Base-by-base conservation (phyloP, 2,888 invertebrate genomes). In the Noctua comes region DNA sequence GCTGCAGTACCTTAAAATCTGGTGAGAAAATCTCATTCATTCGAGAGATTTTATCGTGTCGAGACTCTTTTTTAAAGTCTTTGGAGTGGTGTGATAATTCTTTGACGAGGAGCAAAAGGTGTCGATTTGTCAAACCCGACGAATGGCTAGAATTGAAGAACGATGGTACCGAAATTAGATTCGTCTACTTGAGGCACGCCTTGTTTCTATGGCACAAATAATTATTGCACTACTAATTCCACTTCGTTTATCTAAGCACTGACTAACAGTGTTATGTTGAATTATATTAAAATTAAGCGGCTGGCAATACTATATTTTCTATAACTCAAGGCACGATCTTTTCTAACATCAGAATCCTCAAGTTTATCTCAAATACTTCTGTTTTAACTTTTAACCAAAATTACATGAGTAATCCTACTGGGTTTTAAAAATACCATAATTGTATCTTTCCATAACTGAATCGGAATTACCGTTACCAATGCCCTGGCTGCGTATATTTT, bases 51-150 rank as follows among this genome's bases (percentile, higher is more conserved):
- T 86, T 96, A 84, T 92, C 93, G 80, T 96, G 95, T 90, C 94
- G 95, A 74, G 97, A 97, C 88, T 88, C 95, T 43, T 97, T 97
- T 86, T 89, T 97, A 83, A 96, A 93, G 79, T 96, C 97, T 62
- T 89, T 97, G 90, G 97, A 97, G 88, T 96, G 96, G 95, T 97
- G 95, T 88, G 97, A 97, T 88, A 97, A 96, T 86, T 95, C 97
- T 21, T 92, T 97, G 80, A 96, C 95, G 31, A 94, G 96, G 86
- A 93, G 93, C 79, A 97, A 95, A 92, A 95, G 93, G 82, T 96
- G 93, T 90, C 93, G 94, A 73, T 87, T 91, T 54, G 90, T 97
- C 77, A 95, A 94, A 91, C 93, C 92, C 79, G 97, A 97, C 88
- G 95, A 96, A 83, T 96, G 97, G 96, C 91, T 95, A 84, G 95